phyloP scores from a whole-genome alignment of 2,888 invertebrate species.

The Eupithecia insigniata region DNA sequence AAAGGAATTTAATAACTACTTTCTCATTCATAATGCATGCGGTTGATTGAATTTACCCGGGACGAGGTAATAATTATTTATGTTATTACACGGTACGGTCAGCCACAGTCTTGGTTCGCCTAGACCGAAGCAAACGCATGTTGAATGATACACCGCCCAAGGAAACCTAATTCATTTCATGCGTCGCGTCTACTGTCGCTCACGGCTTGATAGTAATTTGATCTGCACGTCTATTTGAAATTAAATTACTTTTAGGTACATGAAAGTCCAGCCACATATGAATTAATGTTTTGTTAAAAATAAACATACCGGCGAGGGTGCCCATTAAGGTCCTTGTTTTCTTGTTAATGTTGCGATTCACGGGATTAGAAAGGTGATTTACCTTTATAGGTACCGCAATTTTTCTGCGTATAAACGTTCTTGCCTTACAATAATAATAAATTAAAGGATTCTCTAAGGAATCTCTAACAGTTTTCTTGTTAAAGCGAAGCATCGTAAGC shows the following conservation, averaged over 20 bases:
- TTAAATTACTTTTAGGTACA: conserved; percentile 61
- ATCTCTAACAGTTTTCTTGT: conserved; percentile 60
- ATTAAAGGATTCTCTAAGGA: conserved; percentile 37
- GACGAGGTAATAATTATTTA: conserved; percentile 55
- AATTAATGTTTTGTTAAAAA: conserved; percentile 7
- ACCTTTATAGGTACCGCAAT: background rate
- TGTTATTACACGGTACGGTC: conserved; percentile 52
- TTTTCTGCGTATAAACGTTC: background rate
- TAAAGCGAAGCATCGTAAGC: conserved; percentile 54
- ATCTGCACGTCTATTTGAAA: conserved; percentile 68
- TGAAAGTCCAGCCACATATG: conserved; percentile 43
- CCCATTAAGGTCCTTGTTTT: background rate
- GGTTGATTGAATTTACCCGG: conserved; percentile 52
- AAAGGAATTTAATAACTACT: conserved; percentile 15
- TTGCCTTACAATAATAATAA: conserved; percentile 30
- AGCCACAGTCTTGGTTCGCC: conserved; percentile 30
- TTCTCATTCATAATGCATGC: conserved; percentile 26
- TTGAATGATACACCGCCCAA: conserved; percentile 59
- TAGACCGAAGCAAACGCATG: conserved; percentile 51
- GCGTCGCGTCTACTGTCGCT: conserved; percentile 66
- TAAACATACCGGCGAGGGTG: background rate
- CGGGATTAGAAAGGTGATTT: background rate
- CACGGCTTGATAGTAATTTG: conserved; percentile 67
- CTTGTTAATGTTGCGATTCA: conserved; percentile 5
- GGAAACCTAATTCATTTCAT: conserved; percentile 69